Percentiles rank a stretch among this genome's conserved stretches.
Evolutionary conservation across 2,888 invertebrate species (phyloP).

Genomic region (Penaeus monodon): DNA sequence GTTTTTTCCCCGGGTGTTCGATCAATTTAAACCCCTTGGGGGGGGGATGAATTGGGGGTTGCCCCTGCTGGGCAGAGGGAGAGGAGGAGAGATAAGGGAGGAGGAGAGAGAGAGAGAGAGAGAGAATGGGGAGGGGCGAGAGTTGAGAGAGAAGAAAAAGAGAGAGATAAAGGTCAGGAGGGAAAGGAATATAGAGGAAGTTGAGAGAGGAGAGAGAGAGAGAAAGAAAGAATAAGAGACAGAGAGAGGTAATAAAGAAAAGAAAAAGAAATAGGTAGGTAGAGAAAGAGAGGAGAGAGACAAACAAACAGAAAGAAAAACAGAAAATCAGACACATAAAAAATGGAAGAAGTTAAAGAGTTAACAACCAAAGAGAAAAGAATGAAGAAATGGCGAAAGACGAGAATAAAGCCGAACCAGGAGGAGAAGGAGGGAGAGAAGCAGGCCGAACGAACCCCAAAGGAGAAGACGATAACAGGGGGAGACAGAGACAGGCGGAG

Average conservation of each 20-base stretch:
- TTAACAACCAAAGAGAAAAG: too few species aligned
- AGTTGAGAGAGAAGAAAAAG: too few species aligned
- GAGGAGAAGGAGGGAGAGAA: not conserved
- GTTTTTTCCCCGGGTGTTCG: too few species aligned
- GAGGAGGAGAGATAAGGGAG: too few species aligned
- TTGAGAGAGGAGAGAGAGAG: not conserved
- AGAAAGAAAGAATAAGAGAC: not conserved
- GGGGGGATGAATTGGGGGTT: too few species aligned
- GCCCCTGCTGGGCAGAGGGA: too few species aligned
- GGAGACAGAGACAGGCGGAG: not conserved
- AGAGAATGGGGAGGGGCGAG: not conserved
- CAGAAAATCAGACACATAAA: not conserved
- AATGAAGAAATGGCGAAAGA: too few species aligned
- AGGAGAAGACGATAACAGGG: not conserved
- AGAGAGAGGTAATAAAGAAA: not conserved
- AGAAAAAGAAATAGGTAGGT: not conserved
- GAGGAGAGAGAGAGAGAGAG: not conserved
- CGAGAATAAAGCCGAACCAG: not conserved
- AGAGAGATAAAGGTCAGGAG: too few species aligned
- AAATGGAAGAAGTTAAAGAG: not conserved
- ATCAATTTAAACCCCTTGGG: too few species aligned
- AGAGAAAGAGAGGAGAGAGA: slow-evolving; percentile 10
- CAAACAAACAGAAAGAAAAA: not conserved
- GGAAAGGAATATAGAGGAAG: too few species aligned
- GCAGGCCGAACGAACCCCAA: not conserved